Base-by-base conservation (phyloP, 2,888 invertebrate genomes). In the Hyalella azteca region DNA sequence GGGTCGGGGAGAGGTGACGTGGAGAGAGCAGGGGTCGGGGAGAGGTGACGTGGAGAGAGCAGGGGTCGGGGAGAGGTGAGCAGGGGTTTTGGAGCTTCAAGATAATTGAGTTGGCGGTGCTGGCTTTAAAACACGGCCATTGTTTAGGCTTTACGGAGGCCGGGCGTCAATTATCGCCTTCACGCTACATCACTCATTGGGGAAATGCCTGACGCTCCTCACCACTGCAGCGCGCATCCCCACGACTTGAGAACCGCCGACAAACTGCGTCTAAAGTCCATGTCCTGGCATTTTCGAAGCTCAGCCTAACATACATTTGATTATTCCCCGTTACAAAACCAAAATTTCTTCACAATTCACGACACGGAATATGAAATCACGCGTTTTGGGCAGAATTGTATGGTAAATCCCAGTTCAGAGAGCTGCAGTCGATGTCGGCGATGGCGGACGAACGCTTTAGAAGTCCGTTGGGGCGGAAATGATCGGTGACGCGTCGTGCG, bases 81-180 rank as follows among this genome's bases (percentile, higher is more conserved):
- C 5, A 66, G 66, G 54, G 22, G 66, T 66, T n/a, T n/a, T n/a
- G n/a, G n/a, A 36, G 66, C 66, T 36, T 66, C 66, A 66, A 66
- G 66, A 66, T 66, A 66, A 66, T 66, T 66, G 66, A 66, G 66
- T 66, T 66, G 66, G 36, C 39, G 66, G 66, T 66, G 66, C 36
- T 66, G 66, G 66, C 66, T 66, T 66, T 66, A 66, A 66, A 66
- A 66, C 66, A 66, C 66, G 19, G 36, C 66, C 66, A 66, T 66
- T 66, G 66, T 66, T 66, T 66, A 66, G 66, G 66, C 66, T 66
- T 66, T 66, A 66, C 29, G 19, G 66, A 66, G 66, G 66, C 66
- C 36, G 66, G 22, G 66, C 66, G 19, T 66, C 66, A 66, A 66
- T 66, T 66, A 66, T 66, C 66, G 29, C 29, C 26, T 66, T 66